Evolutionary conservation across 1,140 invertebrate species (phyloP).

Genomic region (Saccostrea echinata): DNA sequence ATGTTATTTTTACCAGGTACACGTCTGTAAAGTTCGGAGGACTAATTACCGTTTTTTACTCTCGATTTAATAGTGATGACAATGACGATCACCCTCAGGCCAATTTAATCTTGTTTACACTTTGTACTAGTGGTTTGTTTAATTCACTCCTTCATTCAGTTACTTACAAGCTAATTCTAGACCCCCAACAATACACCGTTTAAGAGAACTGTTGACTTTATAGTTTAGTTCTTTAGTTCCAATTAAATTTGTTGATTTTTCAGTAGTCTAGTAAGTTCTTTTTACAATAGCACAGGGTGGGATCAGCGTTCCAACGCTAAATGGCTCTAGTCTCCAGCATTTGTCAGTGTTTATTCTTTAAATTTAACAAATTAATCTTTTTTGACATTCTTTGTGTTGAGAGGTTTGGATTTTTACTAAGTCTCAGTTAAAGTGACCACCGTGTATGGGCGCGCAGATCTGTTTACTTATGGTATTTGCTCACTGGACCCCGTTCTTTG

Average conservation of each 20-base stretch:
- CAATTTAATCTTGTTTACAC: neutral
- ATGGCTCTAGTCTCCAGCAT: neutral
- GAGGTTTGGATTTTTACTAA: conserved; percentile 20
- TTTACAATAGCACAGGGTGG: neutral
- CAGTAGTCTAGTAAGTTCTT: conserved; percentile 21
- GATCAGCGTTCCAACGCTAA: neutral
- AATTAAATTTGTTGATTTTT: conserved; percentile 30
- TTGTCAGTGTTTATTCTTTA: conserved; percentile 26
- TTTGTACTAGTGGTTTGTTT: conserved; percentile 4
- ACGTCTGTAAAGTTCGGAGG: neutral
- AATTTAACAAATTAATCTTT: conserved; percentile 40
- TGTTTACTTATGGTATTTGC: conserved; percentile 11
- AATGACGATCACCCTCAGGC: neutral
- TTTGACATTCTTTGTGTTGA: conserved; percentile 31
- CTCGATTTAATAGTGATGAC: neutral
- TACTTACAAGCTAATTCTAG: neutral
- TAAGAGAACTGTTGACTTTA: neutral
- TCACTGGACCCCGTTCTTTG: neutral
- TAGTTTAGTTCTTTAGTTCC: conserved; percentile 20
- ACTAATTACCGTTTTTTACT: conserved; percentile 18
- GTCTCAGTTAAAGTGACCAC: conserved; percentile 6
- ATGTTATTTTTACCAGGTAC: neutral
- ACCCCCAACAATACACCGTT: conserved; percentile 12
- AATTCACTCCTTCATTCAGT: neutral
- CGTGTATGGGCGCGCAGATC: neutral